A percentile compares a stretch with the other conserved stretches of the same genome.
phyloP scores from a whole-genome alignment of 2,797 vertebrate species.

The Hipposideros larvatus region DNA sequence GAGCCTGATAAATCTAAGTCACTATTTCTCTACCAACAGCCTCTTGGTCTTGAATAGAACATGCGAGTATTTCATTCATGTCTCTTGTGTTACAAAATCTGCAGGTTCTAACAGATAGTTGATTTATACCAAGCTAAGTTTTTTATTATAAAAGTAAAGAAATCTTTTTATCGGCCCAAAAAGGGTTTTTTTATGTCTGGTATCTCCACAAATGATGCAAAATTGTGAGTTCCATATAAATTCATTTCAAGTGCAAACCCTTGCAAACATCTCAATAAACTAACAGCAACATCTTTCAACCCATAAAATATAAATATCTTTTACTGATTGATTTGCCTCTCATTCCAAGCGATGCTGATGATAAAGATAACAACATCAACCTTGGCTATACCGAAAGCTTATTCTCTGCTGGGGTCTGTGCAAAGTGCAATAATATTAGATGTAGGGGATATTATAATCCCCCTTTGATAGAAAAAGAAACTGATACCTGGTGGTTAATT shows the following conservation, averaged over 20 bases:
- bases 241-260: constrained; percentile 37
- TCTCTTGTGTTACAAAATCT: not conserved
- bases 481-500: not conserved
- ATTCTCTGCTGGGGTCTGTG: not conserved
- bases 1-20: constrained; percentile 66
- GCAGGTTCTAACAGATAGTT: not conserved
- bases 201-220: not conserved
- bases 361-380: not conserved
- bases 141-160: constrained; percentile 61
- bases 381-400: not conserved
- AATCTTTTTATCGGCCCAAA: constrained; percentile 1
- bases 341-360: not conserved
- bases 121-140: constrained; percentile 22
- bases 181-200: not conserved
- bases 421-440: not conserved
- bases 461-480: not conserved
- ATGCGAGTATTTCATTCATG: constrained; percentile 44
- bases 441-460: not conserved
- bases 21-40: not conserved
- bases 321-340: not conserved
- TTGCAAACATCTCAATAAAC: not conserved
- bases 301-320: not conserved
- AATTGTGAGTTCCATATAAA: not conserved
- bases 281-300: not conserved
- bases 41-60: constrained; percentile 45